These are phyloP conservation scores for Spodoptera littoralis DNA, from an alignment of 2,888 invertebrate species.

Conservation along the genomic window DNA sequence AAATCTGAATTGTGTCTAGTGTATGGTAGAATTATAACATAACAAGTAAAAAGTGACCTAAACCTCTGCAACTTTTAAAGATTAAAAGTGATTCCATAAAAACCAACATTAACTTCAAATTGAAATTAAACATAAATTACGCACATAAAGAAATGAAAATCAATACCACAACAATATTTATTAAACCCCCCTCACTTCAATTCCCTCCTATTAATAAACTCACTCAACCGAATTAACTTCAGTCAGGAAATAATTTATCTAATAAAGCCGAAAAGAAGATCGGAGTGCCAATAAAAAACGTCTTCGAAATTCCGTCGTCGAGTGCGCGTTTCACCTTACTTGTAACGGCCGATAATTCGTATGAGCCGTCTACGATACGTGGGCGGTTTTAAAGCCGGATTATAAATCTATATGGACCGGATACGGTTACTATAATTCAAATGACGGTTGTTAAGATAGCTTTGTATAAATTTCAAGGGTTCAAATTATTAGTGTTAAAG, in stretches of 20 bases:
- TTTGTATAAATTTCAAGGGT: slow-evolving; percentile 4
- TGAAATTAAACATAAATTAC: too few relatives aligned
- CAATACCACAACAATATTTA: too few relatives aligned
- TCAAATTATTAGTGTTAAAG: slow-evolving; percentile 1
- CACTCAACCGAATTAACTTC: background rate
- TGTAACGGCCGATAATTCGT: slow-evolving; percentile 19
- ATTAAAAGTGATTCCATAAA: too few relatives aligned
- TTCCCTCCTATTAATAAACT: background rate
- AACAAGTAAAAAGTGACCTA: too few relatives aligned
- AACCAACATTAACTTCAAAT: too few relatives aligned
- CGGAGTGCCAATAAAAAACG: slow-evolving; percentile 9
- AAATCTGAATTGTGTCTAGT: too few relatives aligned
- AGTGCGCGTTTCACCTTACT: slow-evolving; percentile 15
- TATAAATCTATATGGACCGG: slow-evolving; percentile 59
- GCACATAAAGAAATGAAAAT: too few relatives aligned
- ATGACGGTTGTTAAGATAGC: slow-evolving; percentile 35
- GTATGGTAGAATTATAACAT: too few relatives aligned
- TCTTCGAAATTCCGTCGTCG: background rate
- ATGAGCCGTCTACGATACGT: background rate
- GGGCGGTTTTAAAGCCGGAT: slow-evolving; percentile 52
- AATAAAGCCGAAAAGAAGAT: too few relatives aligned
- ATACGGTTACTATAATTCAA: slow-evolving; percentile 63
- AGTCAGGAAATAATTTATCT: too few relatives aligned
- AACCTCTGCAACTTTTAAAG: too few relatives aligned
- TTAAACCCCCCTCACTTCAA: too few relatives aligned